Evolutionary conservation across 2,888 invertebrate species (phyloP).

Genomic region (Mythimna vitellina): DNA sequence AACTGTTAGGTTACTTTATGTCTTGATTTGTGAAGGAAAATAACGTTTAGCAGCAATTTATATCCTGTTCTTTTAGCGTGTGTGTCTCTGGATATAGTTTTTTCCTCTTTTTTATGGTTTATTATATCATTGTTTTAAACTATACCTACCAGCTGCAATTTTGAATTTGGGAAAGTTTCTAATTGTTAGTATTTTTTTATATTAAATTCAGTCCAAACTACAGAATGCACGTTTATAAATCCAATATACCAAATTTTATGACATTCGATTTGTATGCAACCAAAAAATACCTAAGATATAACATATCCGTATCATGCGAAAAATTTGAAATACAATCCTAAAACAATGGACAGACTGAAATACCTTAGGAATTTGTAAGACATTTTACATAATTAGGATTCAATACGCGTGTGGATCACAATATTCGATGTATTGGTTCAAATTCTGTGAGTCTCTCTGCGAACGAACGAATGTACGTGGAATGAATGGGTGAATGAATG

Average conservation of each 20-base stretch:
- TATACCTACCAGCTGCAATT: not conserved
- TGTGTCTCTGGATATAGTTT: not conserved
- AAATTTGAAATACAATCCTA: constrained; percentile 31
- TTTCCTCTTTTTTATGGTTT: not conserved
- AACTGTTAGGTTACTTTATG: constrained; percentile 51
- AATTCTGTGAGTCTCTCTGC: constrained; percentile 59
- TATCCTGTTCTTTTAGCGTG: not conserved
- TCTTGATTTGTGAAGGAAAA: constrained; percentile 47
- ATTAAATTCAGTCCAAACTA: not conserved
- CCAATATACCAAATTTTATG: not conserved
- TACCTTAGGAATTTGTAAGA: constrained; percentile 48
- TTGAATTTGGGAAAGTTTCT: not conserved
- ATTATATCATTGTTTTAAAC: not conserved
- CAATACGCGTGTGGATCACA: constrained; percentile 46
- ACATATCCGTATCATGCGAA: constrained; percentile 25
- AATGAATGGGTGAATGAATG: constrained; percentile 27
- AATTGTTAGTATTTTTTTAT: too few relatives aligned
- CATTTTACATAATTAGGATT: constrained; percentile 58
- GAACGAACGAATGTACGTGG: constrained; percentile 42
- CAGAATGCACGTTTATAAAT: not conserved
- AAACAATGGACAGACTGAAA: constrained; percentile 44
- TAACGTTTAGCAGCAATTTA: constrained; percentile 4
- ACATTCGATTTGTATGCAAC: not conserved
- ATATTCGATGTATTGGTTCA: constrained; percentile 62
- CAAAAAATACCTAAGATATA: constrained; percentile 27